phyloP scores from a whole-genome alignment of 2,113 vertebrate genomes.

The Lepisosteus oculatus region DNA sequence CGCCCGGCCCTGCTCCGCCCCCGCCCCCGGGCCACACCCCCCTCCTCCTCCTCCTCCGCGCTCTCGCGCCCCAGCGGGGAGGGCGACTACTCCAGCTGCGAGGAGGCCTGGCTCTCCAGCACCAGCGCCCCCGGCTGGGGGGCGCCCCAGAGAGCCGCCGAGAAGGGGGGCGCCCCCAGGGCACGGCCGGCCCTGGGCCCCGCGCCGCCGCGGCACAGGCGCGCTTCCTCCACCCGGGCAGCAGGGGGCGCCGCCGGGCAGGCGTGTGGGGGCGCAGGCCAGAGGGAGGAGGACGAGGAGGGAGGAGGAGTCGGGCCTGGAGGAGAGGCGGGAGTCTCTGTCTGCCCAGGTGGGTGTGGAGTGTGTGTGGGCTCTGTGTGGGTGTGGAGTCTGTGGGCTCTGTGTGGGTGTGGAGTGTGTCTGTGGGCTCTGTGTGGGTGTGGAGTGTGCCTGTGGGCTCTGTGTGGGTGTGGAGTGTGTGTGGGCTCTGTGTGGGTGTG shows the following conservation, averaged over 20 bases:
- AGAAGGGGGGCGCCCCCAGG: constrained; percentile 15
- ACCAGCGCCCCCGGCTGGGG: constrained; percentile 23
- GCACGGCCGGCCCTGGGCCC: constrained; percentile 20
- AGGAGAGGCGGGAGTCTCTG: not conserved
- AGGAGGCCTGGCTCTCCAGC: constrained; percentile 46
- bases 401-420: too few relatives aligned
- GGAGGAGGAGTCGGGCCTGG: constrained; percentile 27
- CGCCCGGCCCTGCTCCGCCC: not conserved
- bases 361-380: too few relatives aligned
- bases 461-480: too few relatives aligned
- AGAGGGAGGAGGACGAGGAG: constrained; percentile 28
- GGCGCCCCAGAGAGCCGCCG: constrained; percentile 9
- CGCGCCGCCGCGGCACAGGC: constrained; percentile 24
- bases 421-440: too few relatives aligned
- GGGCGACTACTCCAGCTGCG: constrained; percentile 44
- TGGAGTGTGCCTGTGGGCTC: too few relatives aligned
- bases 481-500: too few relatives aligned
- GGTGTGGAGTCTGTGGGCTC: too few relatives aligned
- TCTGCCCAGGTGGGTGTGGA: constrained; percentile 5
- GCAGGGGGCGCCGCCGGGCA: constrained; percentile 58
- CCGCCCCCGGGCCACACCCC: constrained; percentile 22
- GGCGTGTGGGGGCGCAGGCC: constrained; percentile 34
- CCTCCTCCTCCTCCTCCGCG: constrained; percentile 52
- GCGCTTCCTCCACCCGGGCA: not conserved
- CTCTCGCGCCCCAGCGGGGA: constrained; percentile 32